These are phyloP conservation scores for Villa cingulata DNA, from an alignment of 2,888 invertebrate species.

Conservation along the genomic window DNA sequence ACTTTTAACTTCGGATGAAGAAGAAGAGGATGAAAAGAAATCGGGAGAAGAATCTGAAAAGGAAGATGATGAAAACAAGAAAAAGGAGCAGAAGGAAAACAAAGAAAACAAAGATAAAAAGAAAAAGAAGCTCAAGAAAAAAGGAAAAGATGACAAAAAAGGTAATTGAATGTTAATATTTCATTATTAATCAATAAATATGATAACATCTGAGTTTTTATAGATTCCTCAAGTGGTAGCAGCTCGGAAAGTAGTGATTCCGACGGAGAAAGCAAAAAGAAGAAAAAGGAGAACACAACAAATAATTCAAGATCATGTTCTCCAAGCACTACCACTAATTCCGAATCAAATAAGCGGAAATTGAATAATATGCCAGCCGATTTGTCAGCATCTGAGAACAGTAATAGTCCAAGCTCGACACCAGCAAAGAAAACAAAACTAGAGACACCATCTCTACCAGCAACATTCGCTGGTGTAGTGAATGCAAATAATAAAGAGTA, in stretches of 20 bases:
- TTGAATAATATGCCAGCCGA: slow-evolving; percentile 31
- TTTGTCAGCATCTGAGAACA: slow-evolving; percentile 32
- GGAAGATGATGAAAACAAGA: slow-evolving; percentile 58
- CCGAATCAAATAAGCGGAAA: slow-evolving; percentile 29
- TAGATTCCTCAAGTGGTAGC: slow-evolving; percentile 54
- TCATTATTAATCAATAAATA: no score
- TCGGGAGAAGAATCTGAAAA: slow-evolving; percentile 60
- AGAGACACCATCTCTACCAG: slow-evolving; percentile 28
- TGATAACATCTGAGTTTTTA: slow-evolving; percentile 11
- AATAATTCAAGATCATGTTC: slow-evolving; percentile 36
- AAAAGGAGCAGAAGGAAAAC: slow-evolving; percentile 53
- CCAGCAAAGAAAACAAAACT: slow-evolving; percentile 32
- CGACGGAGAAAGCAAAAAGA: slow-evolving; percentile 49
- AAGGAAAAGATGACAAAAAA: slow-evolving; percentile 49
- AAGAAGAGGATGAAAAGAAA: slow-evolving; percentile 72
- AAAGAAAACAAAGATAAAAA: slow-evolving; percentile 43
- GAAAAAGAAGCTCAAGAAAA: slow-evolving; percentile 45
- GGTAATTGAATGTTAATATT: slow-evolving; percentile 22
- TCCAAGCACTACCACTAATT: slow-evolving; percentile 26
- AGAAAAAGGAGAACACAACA: slow-evolving; percentile 35
- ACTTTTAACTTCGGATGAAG: slow-evolving; percentile 75
- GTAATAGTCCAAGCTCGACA: slow-evolving; percentile 31
- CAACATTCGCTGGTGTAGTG: slow-evolving; percentile 33
- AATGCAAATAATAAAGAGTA: slow-evolving; percentile 31
- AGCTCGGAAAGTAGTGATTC: slow-evolving; percentile 60